These are phyloP conservation scores for Proteles cristata DNA, from an alignment of 2,113 vertebrate genomes.

Conservation along the genomic window DNA sequence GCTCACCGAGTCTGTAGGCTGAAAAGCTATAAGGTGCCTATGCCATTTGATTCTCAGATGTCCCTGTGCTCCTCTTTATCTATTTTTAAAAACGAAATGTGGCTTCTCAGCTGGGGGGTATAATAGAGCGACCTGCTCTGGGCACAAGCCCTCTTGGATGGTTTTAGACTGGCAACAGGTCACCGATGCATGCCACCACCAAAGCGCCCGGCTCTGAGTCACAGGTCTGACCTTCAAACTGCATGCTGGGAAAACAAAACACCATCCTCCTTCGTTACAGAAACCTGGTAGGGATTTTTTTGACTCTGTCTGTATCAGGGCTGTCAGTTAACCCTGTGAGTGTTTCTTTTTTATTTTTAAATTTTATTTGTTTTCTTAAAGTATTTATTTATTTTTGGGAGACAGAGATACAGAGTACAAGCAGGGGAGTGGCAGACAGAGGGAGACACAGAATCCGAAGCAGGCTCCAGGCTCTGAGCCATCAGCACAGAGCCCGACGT, in stretches of 20 bases:
- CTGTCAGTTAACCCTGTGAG: conserved; percentile 2
- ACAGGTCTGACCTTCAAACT: conserved; percentile 79
- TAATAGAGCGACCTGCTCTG: conserved; percentile 62
- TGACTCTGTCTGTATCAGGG: background rate
- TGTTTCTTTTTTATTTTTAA: background rate
- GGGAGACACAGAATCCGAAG: too few species aligned
- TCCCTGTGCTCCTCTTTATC: conserved; percentile 38
- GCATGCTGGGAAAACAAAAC: conserved; percentile 59
- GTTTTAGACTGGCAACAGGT: conserved; percentile 41
- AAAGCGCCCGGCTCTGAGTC: conserved; percentile 77
- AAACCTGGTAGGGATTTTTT: conserved; percentile 36
- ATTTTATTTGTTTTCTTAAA: too few species aligned
- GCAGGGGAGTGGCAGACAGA: too few species aligned
- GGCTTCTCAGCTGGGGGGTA: conserved; percentile 54
- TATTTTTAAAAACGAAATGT: conserved; percentile 56
- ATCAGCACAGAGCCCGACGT: too few species aligned
- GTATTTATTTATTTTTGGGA: too few species aligned
- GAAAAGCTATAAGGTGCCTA: background rate
- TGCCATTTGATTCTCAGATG: conserved; percentile 45
- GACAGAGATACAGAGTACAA: too few species aligned
- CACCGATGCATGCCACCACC: conserved; percentile 43
- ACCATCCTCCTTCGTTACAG: background rate
- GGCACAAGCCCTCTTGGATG: conserved; percentile 3
- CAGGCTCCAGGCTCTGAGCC: too few species aligned
- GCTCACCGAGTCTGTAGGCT: background rate